phyloP scores from a whole-genome alignment of 1,140 invertebrate genomes.

The Harlomillsia oculata region DNA sequence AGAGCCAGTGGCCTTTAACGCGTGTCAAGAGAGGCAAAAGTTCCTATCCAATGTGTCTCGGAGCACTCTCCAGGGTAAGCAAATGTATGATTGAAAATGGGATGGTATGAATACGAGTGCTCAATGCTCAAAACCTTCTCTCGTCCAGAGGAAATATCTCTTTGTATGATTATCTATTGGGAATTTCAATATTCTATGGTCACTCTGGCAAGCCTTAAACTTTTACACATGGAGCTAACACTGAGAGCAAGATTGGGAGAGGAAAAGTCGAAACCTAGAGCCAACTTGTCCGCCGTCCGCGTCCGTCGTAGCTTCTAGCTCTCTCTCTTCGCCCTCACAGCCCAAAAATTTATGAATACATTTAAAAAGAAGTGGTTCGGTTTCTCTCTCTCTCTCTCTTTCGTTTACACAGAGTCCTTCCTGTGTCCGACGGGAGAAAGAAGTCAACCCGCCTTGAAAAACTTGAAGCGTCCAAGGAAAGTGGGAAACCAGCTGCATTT shows the following conservation, averaged over 20 bases:
- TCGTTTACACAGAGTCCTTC: background rate
- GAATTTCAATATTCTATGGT: conserved; percentile 32
- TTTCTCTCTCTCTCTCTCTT: background rate
- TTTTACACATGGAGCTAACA: conserved; percentile 11
- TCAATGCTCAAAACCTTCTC: background rate
- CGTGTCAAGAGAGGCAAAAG: conserved; percentile 25
- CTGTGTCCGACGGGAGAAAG: background rate
- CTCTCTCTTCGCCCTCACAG: conserved; percentile 16
- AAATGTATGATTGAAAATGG: conserved; percentile 31
- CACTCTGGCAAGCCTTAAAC: conserved; percentile 17
- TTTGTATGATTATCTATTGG: conserved; percentile 27
- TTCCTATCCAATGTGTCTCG: conserved; percentile 17
- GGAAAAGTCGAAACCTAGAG: background rate
- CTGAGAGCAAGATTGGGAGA: background rate
- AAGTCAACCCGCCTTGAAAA: too few relatives aligned
- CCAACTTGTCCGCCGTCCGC: too few relatives aligned
- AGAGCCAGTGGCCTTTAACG: conserved; percentile 19
- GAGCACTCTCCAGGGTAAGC: conserved; percentile 24
- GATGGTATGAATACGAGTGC: conserved; percentile 20
- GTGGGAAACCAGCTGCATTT: conserved; percentile 12
- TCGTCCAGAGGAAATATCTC: background rate
- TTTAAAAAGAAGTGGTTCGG: conserved; percentile 16
- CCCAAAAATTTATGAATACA: conserved; percentile 30
- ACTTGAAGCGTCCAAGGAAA: too few relatives aligned
- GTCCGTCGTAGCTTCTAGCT: background rate